These are phyloP conservation scores for Hemichromis elongatus DNA, from an alignment of 2,113 vertebrate genomes.

Conservation along the genomic window DNA sequence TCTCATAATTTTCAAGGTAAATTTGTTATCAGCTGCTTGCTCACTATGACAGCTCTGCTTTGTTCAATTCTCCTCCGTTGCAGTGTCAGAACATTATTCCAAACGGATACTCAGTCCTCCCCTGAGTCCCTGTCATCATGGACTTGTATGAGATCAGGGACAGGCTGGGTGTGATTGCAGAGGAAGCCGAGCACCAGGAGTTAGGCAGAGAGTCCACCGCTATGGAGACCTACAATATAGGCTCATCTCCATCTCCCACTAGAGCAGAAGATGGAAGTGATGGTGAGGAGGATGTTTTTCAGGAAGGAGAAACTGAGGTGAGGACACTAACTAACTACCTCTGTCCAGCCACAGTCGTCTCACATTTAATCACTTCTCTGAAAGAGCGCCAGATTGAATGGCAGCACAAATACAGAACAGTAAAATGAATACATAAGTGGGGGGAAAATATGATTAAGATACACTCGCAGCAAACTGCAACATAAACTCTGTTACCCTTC, in stretches of 20 bases:
- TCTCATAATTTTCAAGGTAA: constrained; percentile 52
- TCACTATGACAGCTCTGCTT: background rate
- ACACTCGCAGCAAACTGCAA: background rate
- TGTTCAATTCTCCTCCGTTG: background rate
- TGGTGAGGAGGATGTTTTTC: constrained; percentile 43
- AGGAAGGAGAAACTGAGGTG: constrained; percentile 35
- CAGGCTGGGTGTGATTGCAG: constrained; percentile 73
- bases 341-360: background rate
- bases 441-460: background rate
- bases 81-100: background rate
- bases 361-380: background rate
- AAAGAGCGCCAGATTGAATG: background rate
- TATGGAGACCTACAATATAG: constrained; percentile 40
- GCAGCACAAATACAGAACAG: background rate
- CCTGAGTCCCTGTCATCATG: constrained; percentile 46
- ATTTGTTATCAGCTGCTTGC: background rate
- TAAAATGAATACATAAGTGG: background rate
- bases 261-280: constrained; percentile 18
- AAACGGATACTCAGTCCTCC: background rate
- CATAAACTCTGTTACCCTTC: background rate
- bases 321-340: background rate
- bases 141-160: constrained; percentile 79
- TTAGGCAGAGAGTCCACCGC: constrained; percentile 54
- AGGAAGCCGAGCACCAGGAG: constrained; percentile 66
- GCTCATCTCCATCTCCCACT: constrained; percentile 17